These are phyloP conservation scores for Eutolmus rufibarbis DNA, from an alignment of 2,888 invertebrate species.

Conservation along the genomic window DNA sequence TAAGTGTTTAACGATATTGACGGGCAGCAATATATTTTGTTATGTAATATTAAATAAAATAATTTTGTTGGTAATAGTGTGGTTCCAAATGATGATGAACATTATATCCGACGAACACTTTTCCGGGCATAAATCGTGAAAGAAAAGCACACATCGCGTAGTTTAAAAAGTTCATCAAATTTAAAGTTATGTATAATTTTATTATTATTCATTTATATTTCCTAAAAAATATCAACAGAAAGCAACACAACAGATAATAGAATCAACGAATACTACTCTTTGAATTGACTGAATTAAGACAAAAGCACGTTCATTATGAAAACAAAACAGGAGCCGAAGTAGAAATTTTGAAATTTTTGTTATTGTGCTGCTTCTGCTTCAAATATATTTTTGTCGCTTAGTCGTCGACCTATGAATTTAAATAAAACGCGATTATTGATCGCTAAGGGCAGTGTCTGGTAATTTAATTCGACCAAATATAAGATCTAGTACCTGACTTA, in stretches of 20 bases:
- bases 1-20: not conserved
- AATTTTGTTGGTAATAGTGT: not conserved
- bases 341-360: too few species aligned
- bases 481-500: not conserved
- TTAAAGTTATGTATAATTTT: not conserved
- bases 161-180: not conserved
- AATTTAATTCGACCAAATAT: not conserved
- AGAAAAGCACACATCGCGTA: not conserved
- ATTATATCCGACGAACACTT: not conserved
- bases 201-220: not conserved
- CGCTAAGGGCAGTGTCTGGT: not conserved
- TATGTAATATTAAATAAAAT: not conserved
- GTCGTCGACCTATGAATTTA: not conserved
- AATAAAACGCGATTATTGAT: not conserved
- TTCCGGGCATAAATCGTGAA: not conserved
- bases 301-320: too few species aligned
- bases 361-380: not conserved
- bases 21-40: not conserved
- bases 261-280: not conserved
- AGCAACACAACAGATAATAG: not conserved
- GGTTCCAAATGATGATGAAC: not conserved
- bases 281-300: too few species aligned
- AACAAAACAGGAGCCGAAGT: too few species aligned
- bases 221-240: not conserved
- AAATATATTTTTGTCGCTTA: not conserved